Conservation (phyloP, 64 coral and sea anemone species). For the Actinia tenebrosa region DNA sequence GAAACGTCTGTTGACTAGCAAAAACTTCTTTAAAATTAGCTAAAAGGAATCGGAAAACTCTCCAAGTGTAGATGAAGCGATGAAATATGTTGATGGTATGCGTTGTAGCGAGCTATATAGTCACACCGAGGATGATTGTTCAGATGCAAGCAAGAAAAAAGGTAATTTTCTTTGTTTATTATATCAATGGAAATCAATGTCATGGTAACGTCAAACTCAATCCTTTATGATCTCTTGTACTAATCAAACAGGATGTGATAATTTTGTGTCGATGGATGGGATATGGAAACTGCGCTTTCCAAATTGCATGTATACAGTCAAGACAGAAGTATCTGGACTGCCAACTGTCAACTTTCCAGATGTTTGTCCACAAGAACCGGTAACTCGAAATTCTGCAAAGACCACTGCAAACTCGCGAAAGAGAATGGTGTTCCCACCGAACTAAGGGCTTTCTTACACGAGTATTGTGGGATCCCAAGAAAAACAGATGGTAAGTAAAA, state of each 20-base stretch:
- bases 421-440: slow-evolving; percentile 10
- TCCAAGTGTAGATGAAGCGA: too few species aligned
- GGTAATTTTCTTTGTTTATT: too few species aligned
- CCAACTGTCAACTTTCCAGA: slow-evolving; percentile 23
- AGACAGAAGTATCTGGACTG: slow-evolving; percentile 11
- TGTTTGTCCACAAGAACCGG: slow-evolving; percentile 21
- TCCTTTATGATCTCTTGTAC: too few species aligned
- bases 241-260: neutral
- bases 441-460: slow-evolving; percentile 22
- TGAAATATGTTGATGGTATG: too few species aligned
- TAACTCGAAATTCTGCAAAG: neutral
- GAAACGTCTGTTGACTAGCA: too few species aligned
- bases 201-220: too few species aligned
- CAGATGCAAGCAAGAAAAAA: too few species aligned
- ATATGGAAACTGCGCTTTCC: slow-evolving; percentile 39
- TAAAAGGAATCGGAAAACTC: too few species aligned
- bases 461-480: slow-evolving; percentile 13
- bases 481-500: neutral
- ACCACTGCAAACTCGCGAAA: slow-evolving; percentile 15
- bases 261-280: slow-evolving; percentile 2
- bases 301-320: slow-evolving; percentile 25
- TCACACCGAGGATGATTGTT: too few species aligned
- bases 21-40: too few species aligned
- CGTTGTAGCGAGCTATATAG: too few species aligned
- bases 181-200: too few species aligned